Percentiles rank a stretch among this genome's conserved stretches.
phyloP scores from a whole-genome alignment of 1,140 invertebrate species.

The Centruroides sculpturatus region DNA sequence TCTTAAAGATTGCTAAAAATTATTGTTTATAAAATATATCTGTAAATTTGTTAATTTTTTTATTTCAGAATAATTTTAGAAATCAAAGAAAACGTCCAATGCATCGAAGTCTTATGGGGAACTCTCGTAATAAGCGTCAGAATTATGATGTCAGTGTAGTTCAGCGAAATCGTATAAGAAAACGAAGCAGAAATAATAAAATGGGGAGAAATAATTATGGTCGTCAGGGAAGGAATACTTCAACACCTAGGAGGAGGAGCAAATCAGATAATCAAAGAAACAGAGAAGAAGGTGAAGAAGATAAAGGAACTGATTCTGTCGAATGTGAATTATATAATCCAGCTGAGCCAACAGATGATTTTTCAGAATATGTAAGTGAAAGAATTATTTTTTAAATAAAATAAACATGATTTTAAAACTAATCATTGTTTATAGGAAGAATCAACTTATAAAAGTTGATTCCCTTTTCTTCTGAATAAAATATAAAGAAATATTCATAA shows the following conservation, averaged over 20 bases:
- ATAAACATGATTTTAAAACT: no score
- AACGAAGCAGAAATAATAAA: not conserved
- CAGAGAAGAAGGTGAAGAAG: slow-evolving; percentile 12
- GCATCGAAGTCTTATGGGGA: slow-evolving; percentile 5
- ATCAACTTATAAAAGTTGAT: no score
- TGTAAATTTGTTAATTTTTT: no score
- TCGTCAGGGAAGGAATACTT: not conserved
- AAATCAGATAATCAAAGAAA: not conserved
- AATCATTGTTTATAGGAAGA: no score
- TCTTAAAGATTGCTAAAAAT: no score
- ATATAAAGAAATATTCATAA: no score
- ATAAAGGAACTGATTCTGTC: not conserved
- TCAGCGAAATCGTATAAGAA: not conserved
- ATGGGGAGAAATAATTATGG: slow-evolving; percentile 3
- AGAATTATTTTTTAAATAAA: no score
- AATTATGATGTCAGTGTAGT: slow-evolving; percentile 3
- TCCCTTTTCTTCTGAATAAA: no score
- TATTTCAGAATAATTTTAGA: no score
- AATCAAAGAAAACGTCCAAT: slow-evolving; percentile 5
- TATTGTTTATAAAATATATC: no score
- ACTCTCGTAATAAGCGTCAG: slow-evolving; percentile 7
- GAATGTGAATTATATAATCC: slow-evolving; percentile 7
- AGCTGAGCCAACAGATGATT: slow-evolving; percentile 13
- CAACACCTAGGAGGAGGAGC: not conserved
- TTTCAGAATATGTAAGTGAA: slow-evolving; percentile 8